phyloP scores from a whole-genome alignment of 2,888 invertebrate genomes.

The Harpalus rubripes region DNA sequence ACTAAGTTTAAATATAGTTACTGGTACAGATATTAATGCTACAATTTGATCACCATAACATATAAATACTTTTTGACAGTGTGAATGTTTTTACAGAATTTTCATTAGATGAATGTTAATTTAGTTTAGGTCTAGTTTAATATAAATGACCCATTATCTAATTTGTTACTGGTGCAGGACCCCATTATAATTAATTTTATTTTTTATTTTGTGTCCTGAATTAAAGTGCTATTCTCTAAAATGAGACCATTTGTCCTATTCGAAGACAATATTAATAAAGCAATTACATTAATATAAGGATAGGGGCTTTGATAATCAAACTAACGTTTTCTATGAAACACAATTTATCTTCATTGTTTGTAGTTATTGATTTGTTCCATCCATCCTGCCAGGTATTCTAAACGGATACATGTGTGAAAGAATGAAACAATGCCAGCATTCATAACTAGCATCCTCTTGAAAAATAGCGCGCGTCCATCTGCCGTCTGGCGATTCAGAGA shows the following conservation, averaged over 20 bases:
- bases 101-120: too few species aligned
- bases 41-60: too few species aligned
- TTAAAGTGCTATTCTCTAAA: conserved; percentile 38
- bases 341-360: not conserved
- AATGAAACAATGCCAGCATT: not conserved
- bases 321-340: not conserved
- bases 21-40: too few species aligned
- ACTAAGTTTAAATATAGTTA: too few species aligned
- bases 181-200: too few species aligned
- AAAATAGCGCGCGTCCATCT: conserved; percentile 44
- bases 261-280: conserved; percentile 24
- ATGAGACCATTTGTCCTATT: not conserved
- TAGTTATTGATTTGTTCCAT: not conserved
- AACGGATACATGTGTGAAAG: not conserved
- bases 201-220: conserved; percentile 10
- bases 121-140: too few species aligned
- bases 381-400: not conserved
- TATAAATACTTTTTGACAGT: too few species aligned
- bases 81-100: too few species aligned
- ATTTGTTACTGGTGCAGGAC: not conserved
- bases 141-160: not conserved
- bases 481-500: conserved; percentile 35
- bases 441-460: conserved; percentile 9
- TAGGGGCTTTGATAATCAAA: conserved; percentile 26
- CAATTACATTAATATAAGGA: conserved; percentile 26